Percentiles rank a stretch among this genome's conserved stretches.
Evolutionary conservation across 2,113 vertebrate genomes (phyloP).

Genomic region (Terrapene triunguis): DNA sequence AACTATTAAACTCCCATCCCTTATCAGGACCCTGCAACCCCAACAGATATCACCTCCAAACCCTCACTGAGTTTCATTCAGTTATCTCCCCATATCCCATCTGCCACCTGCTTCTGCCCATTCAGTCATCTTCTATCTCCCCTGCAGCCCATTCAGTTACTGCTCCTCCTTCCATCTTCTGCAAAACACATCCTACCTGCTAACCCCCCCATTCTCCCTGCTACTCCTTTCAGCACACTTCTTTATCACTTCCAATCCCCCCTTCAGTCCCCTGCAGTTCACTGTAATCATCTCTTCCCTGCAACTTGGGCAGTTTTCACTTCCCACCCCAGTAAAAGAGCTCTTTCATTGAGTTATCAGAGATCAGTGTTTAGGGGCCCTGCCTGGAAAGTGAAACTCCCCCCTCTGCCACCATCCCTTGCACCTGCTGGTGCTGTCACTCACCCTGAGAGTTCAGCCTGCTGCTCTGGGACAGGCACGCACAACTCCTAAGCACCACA

Average conservation of each 20-base stretch:
- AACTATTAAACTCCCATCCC: not conserved
- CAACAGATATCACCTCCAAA: not conserved
- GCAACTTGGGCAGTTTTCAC: not conserved
- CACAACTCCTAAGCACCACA: not conserved
- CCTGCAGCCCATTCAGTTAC: not conserved
- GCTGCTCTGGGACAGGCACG: not conserved
- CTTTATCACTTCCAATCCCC: not conserved
- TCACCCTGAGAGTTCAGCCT: not conserved
- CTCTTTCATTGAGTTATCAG: not conserved
- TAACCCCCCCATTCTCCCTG: not conserved
- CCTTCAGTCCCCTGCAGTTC: not conserved
- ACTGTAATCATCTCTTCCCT: not conserved
- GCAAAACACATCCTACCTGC: not conserved
- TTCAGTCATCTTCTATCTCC: not conserved
- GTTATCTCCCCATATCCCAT: not conserved
- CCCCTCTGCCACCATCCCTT: not conserved
- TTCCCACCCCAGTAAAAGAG: not conserved
- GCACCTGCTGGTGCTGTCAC: not conserved
- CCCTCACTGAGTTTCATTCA: no score
- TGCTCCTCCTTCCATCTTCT: not conserved
- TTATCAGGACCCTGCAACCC: not conserved
- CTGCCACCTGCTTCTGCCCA: not conserved
- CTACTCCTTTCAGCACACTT: not conserved
- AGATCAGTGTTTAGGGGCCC: not conserved
- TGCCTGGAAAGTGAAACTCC: not conserved